A percentile compares a stretch with the other conserved stretches of the same genome.
Conservation (phyloP, 2,797 vertebrate species). For the Distichodus sexfasciatus region DNA sequence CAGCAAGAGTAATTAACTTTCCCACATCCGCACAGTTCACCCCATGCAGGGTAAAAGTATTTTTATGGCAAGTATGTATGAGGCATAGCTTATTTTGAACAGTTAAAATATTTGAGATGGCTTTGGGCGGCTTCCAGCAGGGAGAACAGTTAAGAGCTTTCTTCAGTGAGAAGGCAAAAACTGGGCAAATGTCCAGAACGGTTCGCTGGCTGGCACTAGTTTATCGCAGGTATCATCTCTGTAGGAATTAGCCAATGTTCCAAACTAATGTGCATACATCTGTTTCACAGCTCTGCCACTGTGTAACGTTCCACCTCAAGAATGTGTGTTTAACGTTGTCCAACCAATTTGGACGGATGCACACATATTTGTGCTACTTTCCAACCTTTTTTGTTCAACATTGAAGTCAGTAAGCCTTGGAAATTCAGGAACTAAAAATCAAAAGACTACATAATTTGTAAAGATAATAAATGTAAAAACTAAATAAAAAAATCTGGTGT, state of each 20-base stretch:
- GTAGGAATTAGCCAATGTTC: constrained; percentile 12
- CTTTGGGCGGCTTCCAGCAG: constrained; percentile 23
- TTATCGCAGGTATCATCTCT: constrained; percentile 19
- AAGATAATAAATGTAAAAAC: too few relatives aligned
- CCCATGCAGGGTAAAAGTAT: not conserved
- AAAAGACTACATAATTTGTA: too few relatives aligned
- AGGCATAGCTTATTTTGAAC: constrained; percentile 3
- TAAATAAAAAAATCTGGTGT: too few relatives aligned
- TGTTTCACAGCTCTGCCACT: not conserved
- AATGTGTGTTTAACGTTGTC: not conserved
- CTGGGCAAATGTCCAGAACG: not conserved
- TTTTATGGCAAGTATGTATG: not conserved
- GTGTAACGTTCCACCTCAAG: not conserved
- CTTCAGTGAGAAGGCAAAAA: not conserved
- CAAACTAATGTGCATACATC: not conserved
- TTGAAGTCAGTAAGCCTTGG: too few relatives aligned
- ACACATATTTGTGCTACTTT: not conserved
- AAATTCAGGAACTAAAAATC: too few relatives aligned
- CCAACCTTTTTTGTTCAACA: too few relatives aligned
- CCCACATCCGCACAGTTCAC: constrained; percentile 8
- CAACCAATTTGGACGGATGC: not conserved
- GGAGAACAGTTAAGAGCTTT: constrained; percentile 23
- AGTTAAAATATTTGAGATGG: constrained; percentile 15
- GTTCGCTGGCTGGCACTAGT: constrained; percentile 5
- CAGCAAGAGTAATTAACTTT: constrained; percentile 19